phyloP scores from a whole-genome alignment of 2,888 invertebrate genomes.

The Achlya flavicornis region DNA sequence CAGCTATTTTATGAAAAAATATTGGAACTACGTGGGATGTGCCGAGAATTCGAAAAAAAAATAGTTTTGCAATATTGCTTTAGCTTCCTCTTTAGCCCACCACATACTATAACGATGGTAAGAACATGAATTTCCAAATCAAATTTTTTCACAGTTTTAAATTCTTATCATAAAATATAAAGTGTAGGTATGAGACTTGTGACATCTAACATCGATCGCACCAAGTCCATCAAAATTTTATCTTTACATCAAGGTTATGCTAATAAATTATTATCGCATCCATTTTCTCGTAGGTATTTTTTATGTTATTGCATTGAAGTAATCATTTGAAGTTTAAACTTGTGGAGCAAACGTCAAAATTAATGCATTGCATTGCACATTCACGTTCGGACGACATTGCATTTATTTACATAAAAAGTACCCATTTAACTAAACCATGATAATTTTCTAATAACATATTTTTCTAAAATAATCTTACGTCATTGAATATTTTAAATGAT shows the following conservation, averaged over 20 bases:
- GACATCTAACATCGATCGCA: neutral
- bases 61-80: too few relatives aligned
- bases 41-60: too few relatives aligned
- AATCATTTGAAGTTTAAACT: neutral
- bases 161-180: too few relatives aligned
- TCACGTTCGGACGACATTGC: neutral
- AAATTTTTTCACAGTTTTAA: too few relatives aligned
- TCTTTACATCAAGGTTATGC: neutral
- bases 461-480: too few relatives aligned
- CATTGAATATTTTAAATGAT: too few relatives aligned
- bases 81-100: too few relatives aligned
- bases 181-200: neutral
- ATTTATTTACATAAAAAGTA: neutral
- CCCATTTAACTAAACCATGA: neutral
- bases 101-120: neutral
- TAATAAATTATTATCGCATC: neutral
- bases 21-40: too few relatives aligned
- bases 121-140: neutral
- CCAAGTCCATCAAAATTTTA: neutral
- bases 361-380: neutral
- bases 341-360: neutral
- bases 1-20: too few relatives aligned
- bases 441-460: neutral
- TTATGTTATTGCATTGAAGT: neutral
- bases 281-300: neutral